Conservation (phyloP, 2,797 vertebrate species). For the Phoebastria nigripes region DNA sequence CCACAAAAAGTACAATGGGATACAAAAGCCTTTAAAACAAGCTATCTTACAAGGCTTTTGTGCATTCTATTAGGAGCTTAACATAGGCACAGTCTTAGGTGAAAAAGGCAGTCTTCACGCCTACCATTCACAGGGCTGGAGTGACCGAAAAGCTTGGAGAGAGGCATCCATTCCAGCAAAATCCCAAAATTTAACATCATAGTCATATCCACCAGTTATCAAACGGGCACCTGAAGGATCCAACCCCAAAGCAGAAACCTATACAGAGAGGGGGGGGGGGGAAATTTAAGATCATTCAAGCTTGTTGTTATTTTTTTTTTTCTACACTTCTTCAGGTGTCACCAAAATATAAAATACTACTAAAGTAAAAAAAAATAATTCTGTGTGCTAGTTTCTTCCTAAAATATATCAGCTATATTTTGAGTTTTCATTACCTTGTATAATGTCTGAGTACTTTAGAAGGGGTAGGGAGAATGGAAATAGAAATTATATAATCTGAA, state of each 20-base stretch:
- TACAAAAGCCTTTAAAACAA: neutral
- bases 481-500: neutral
- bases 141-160: slow-evolving; percentile 90
- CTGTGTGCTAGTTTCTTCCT: neutral
- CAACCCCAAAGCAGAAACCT: slow-evolving; percentile 87
- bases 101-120: neutral
- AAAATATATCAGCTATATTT: neutral
- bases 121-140: slow-evolving; percentile 96
- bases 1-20: neutral
- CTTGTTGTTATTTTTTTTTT: neutral
- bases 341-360: neutral
- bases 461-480: neutral
- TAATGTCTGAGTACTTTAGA: neutral
- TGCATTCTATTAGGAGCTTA: neutral
- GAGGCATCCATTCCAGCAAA: slow-evolving; percentile 97
- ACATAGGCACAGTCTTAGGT: neutral
- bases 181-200: slow-evolving; percentile 95
- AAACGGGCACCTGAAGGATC: slow-evolving; percentile 95
- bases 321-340: neutral
- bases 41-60: neutral
- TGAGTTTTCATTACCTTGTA: neutral
- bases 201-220: slow-evolving; percentile 94
- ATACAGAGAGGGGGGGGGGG: neutral
- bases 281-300: neutral
- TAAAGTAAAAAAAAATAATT: neutral